Conservation (phyloP, 1,140 invertebrate genomes). For the Listronotus oregonensis region DNA sequence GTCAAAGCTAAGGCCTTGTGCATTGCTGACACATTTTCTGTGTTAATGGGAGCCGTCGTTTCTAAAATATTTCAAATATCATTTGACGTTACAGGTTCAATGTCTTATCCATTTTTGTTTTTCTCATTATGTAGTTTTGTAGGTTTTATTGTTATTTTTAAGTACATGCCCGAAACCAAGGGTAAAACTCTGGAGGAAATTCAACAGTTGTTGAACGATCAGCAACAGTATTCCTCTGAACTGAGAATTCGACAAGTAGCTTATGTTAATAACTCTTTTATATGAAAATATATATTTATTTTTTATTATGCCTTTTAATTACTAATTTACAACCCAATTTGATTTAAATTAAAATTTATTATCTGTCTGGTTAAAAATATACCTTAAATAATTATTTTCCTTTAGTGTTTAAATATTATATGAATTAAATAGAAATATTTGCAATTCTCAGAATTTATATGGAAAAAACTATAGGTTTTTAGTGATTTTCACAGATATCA, state of each 20-base stretch:
- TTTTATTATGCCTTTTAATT: no score
- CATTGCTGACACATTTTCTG: constrained; percentile 70
- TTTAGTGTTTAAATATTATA: no score
- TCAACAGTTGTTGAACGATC: constrained; percentile 44
- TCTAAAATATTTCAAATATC: constrained; percentile 74
- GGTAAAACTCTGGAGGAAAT: constrained; percentile 70
- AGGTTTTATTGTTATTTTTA: constrained; percentile 66
- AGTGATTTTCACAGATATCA: no score
- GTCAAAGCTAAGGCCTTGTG: constrained; percentile 72
- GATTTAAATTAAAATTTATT: no score
- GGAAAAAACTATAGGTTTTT: no score
- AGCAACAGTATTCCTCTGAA: constrained; percentile 28
- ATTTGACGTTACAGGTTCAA: constrained; percentile 59
- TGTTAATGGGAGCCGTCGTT: constrained; percentile 72
- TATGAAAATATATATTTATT: constrained; percentile 4
- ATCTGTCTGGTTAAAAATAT: no score
- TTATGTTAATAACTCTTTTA: constrained; percentile 15
- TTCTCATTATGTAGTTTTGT: constrained; percentile 71
- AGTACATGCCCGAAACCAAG: constrained; percentile 80
- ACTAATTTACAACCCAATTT: no score
- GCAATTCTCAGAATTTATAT: no score
- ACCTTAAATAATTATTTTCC: no score
- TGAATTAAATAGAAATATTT: no score
- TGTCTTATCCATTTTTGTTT: constrained; percentile 73
- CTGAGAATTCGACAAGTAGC: constrained; percentile 17